Evolutionary conservation across 2,113 vertebrate species (phyloP).

Genomic region (Forbesichthys papilliferus): DNA sequence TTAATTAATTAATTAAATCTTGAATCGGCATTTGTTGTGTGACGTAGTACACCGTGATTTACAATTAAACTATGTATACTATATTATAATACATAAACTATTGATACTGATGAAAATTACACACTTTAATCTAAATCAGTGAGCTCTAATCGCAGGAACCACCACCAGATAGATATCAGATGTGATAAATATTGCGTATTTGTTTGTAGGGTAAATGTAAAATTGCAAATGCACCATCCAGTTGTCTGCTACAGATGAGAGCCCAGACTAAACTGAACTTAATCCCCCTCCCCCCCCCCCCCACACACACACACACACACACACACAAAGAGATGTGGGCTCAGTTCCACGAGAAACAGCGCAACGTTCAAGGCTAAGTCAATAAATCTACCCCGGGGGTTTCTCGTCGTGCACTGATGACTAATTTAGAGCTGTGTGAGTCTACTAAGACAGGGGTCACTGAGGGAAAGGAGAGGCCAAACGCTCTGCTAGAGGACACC

Average conservation of each 20-base stretch:
- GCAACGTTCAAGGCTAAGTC: conserved; percentile 77
- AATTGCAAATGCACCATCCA: conserved; percentile 4
- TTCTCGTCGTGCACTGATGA: too few species aligned
- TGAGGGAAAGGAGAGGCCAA: too few species aligned
- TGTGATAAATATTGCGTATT: conserved; percentile 39
- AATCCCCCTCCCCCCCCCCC: conserved; percentile 40
- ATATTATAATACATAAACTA: not conserved
- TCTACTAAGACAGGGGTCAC: too few species aligned
- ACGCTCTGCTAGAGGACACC: too few species aligned
- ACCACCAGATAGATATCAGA: conserved; percentile 8
- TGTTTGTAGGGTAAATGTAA: conserved; percentile 17
- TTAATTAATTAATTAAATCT: too few species aligned
- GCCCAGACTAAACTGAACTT: conserved; percentile 11
- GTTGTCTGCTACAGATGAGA: conserved; percentile 22
- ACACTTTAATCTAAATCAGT: conserved; percentile 5
- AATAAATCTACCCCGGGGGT: conserved; percentile 76
- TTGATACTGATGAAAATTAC: conserved; percentile 4
- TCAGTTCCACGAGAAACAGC: conserved; percentile 38
- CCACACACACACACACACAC: not conserved
- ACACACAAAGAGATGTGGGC: conserved; percentile 42
- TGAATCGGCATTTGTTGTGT: too few species aligned
- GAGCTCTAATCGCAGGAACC: not conserved
- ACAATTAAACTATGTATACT: not conserved
- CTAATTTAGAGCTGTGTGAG: too few species aligned
- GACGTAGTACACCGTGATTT: not conserved